Evolutionary conservation across 2,888 invertebrate genomes (phyloP), one percentile per base, ranked within the genome.

Genomic region (Labia minor): DNA sequence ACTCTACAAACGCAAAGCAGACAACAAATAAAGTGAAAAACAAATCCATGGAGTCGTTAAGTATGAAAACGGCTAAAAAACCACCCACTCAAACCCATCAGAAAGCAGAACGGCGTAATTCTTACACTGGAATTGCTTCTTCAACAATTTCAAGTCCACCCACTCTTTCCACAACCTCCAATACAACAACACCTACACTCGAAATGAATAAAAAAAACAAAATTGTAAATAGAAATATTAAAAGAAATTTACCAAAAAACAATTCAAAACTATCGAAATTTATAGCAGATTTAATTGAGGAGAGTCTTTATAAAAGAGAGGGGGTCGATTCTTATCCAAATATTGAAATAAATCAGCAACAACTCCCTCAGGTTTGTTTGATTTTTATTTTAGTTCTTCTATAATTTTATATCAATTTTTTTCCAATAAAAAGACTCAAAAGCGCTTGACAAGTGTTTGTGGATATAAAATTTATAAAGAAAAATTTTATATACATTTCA

Each of bases 231-330:
- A 49, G 14, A 49, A 49, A 49, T 49, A 16, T 49, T 49, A 49
- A 49, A 49, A 49, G 16, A 49, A 16, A n/a, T 14, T 14, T 14
- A 10, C 49, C 49, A 16, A 49, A 49, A 49, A 49, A 16, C 14
- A 49, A 11, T 11, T 37, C 63, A 37, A 66, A 61, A 61, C 18
- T 37, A 26, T 20, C 19, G 1, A 21, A 33, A 49, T 37, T 62
- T 21, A 62, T 49, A 66, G 6, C 26, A 65, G 26, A 64, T 68
- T 64, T 67, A 19, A 20, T 67, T 20, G 21, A 64, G 14, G 20
- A 20, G 3, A 37, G 33, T 66, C 33, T 64, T 66, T 65, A 67
- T 49, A 49, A 49, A 49, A 49, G 49, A 16, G 49, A 49, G 14
- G 49, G 49, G 16, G 49, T 49, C 2, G 49, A 49, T 49, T 14